Evolutionary conservation across 1,140 invertebrate species (phyloP).

Genomic region (Nasonia longicornis): DNA sequence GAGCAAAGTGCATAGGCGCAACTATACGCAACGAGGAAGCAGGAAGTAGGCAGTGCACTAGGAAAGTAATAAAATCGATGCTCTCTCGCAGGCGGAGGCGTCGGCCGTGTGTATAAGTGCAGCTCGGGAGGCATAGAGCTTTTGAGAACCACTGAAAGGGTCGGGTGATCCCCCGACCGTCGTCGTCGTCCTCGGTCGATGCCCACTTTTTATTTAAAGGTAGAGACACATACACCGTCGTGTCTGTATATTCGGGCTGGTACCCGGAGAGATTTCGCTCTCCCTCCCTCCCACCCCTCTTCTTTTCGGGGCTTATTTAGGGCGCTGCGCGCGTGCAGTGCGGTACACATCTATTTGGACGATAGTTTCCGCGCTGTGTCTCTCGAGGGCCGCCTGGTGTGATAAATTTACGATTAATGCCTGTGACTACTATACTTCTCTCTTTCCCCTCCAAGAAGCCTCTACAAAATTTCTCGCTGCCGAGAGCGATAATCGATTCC

Average conservation of each 20-base stretch:
- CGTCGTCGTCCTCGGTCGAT: constrained; percentile 23
- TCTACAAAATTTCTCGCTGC: no score
- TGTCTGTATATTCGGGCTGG: constrained; percentile 11
- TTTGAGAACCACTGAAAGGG: constrained; percentile 44
- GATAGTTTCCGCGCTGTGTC: not conserved
- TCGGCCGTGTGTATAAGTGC: not conserved
- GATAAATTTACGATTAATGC: not conserved
- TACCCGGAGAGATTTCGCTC: constrained; percentile 19
- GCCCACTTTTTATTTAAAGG: constrained; percentile 41
- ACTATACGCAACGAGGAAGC: not conserved
- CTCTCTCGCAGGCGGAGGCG: not conserved
- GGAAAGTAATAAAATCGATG: constrained; percentile 41
- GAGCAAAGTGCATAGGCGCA: not conserved
- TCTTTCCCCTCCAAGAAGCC: no score
- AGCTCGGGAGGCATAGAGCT: no score
- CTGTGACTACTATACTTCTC: no score
- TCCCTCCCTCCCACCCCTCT: no score
- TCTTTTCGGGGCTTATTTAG: constrained; percentile 1
- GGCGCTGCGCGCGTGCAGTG: not conserved
- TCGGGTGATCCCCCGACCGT: constrained; percentile 11
- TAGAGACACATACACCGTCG: not conserved
- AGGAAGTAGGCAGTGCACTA: not conserved
- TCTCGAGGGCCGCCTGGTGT: not conserved
- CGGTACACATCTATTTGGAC: not conserved
- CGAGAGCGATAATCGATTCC: no score